These are phyloP conservation scores for Drosophila phalerata DNA, from an alignment of 2,888 invertebrate species.

Conservation along the genomic window DNA sequence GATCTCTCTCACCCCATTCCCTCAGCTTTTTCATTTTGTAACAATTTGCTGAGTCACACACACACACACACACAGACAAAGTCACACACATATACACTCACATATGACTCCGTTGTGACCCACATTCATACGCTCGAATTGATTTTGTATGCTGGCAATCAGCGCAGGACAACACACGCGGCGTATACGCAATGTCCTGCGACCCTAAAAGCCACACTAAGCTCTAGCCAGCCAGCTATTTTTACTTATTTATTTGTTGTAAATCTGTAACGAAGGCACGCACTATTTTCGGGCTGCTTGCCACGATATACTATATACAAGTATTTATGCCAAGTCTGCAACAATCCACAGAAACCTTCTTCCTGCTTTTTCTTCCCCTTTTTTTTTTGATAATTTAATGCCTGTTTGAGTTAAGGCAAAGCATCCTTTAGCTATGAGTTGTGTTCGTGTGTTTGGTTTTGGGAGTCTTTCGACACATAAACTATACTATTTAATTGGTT, in stretches of 20 bases:
- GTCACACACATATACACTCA: neutral
- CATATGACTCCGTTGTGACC: slow-evolving; percentile 58
- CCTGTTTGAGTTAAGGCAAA: slow-evolving; percentile 69
- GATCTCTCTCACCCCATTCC: slow-evolving; percentile 21
- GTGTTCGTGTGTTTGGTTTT: slow-evolving; percentile 24
- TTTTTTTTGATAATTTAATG: slow-evolving; percentile 74
- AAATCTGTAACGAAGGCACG: slow-evolving; percentile 77
- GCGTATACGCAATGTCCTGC: slow-evolving; percentile 69
- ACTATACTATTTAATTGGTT: slow-evolving; percentile 76
- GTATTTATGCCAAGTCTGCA: slow-evolving; percentile 71
- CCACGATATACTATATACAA: slow-evolving; percentile 5
- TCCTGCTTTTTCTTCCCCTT: slow-evolving; percentile 18
- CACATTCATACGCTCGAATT: slow-evolving; percentile 77
- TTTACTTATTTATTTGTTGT: slow-evolving; percentile 69
- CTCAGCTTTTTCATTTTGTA: slow-evolving; percentile 38
- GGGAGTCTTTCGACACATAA: slow-evolving; percentile 57
- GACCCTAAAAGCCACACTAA: slow-evolving; percentile 31
- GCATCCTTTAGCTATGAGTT: slow-evolving; percentile 56
- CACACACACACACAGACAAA: slow-evolving; percentile 1
- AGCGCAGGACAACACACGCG: slow-evolving; percentile 56
- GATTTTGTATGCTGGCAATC: slow-evolving; percentile 78
- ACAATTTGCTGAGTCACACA: slow-evolving; percentile 72
- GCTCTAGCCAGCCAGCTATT: slow-evolving; percentile 35
- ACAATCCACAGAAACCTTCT: slow-evolving; percentile 43
- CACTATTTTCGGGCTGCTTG: slow-evolving; percentile 63